These are phyloP conservation scores for Patella vulgata DNA, from an alignment of 1,140 invertebrate species.

Conservation along the genomic window DNA sequence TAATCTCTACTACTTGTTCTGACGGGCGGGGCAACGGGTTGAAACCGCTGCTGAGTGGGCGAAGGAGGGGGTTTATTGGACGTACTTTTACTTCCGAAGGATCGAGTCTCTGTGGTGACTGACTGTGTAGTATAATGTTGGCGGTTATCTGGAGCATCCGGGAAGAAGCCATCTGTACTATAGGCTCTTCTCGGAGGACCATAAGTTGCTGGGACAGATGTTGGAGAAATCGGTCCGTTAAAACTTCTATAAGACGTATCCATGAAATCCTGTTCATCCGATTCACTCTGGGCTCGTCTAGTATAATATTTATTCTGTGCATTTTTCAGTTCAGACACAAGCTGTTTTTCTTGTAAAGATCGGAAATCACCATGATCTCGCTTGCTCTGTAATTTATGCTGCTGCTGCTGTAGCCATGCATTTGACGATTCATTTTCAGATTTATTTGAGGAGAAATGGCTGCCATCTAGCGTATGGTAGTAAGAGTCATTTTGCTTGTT, in stretches of 20 bases:
- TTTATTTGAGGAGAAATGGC: conserved; percentile 13
- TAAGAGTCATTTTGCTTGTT: conserved; percentile 38
- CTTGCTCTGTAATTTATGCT: conserved; percentile 61
- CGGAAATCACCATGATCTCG: conserved; percentile 52
- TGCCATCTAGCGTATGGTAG: conserved; percentile 39
- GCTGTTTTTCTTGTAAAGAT: conserved; percentile 58
- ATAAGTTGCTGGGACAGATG: conserved; percentile 22
- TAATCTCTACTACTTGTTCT: conserved; percentile 62
- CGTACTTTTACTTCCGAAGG: conserved; percentile 28
- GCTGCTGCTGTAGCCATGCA: conserved; percentile 67
- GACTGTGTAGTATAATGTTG: conserved; percentile 19
- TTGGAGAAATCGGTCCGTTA: conserved; percentile 48
- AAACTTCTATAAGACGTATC: conserved; percentile 39
- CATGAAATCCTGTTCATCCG: conserved; percentile 48
- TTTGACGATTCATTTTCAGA: conserved; percentile 38
- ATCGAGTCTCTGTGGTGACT: conserved; percentile 29
- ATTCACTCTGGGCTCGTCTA: conserved; percentile 52
- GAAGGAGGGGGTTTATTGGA: conserved; percentile 56
- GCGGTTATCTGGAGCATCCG: conserved; percentile 1
- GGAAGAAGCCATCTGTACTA: conserved; percentile 17
- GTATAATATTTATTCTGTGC: conserved; percentile 61
- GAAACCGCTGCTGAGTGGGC: conserved; percentile 60
- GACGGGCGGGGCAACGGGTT: conserved; percentile 67
- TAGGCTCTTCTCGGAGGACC: conserved; percentile 26
- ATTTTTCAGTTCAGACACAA: conserved; percentile 62